Conservation (phyloP, 2,113 vertebrate genomes). For the Scophthalmus maximus region DNA sequence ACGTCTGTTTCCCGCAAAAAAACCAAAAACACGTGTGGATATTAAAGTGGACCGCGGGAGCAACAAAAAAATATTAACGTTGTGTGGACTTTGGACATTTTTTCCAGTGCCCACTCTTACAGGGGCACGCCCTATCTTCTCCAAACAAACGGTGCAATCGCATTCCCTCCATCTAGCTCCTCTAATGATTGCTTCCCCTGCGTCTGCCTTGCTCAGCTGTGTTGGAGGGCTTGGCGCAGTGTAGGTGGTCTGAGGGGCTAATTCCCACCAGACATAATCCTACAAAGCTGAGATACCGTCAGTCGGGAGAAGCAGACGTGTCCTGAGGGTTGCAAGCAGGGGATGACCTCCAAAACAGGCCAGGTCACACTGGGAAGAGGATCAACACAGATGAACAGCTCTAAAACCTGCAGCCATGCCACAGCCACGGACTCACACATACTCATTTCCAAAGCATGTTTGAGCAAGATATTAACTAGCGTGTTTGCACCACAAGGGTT, state of each 20-base stretch:
- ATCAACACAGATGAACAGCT: constrained; percentile 45
- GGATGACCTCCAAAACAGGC: constrained; percentile 56
- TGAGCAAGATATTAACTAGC: neutral
- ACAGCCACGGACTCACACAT: constrained; percentile 10
- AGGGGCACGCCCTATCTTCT: constrained; percentile 46
- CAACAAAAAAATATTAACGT: constrained; percentile 1
- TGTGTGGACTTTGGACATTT: constrained; percentile 12
- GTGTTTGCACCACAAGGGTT: constrained; percentile 14
- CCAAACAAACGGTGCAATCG: constrained; percentile 64
- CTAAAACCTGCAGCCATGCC: constrained; percentile 27
- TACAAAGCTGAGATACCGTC: constrained; percentile 48
- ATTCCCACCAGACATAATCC: constrained; percentile 73
- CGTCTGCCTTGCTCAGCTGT: constrained; percentile 32
- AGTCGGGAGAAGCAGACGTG: constrained; percentile 54
- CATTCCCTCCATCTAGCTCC: constrained; percentile 48
- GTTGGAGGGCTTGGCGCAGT: constrained; percentile 40
- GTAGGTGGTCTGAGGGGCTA: constrained; percentile 75
- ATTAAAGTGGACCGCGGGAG: constrained; percentile 6
- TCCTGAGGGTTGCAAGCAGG: constrained; percentile 47
- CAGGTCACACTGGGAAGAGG: constrained; percentile 39
- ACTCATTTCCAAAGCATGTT: neutral
- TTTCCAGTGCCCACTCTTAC: neutral
- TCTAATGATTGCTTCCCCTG: constrained; percentile 60
- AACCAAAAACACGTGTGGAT: no score
- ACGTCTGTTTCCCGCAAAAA: constrained; percentile 57